phyloP scores from a whole-genome alignment of 2,113 vertebrate species.

The Paramormyrops kingsleyae region DNA sequence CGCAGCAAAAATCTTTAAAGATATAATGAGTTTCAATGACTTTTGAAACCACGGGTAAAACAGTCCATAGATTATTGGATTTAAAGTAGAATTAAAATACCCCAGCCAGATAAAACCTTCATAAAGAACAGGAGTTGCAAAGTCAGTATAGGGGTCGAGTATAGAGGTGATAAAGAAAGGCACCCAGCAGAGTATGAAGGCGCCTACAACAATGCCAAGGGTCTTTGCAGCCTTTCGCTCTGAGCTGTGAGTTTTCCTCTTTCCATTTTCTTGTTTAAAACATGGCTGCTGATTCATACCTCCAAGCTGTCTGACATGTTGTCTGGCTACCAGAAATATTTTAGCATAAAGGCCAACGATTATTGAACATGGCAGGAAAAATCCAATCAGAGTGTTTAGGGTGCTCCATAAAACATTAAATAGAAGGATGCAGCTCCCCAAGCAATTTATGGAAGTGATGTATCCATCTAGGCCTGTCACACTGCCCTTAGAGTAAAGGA shows the following conservation, averaged over 20 bases:
- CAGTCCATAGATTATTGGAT: too few relatives aligned
- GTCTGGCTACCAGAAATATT: not conserved
- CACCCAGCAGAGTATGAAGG: not conserved
- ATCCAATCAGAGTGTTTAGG: slow-evolving; percentile 26
- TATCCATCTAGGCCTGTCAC: slow-evolving; percentile 11
- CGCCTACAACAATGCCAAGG: slow-evolving; percentile 39
- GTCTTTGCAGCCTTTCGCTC: slow-evolving; percentile 47
- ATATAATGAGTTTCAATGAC: slow-evolving; percentile 35
- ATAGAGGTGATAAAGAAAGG: too few relatives aligned
- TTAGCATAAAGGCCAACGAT: slow-evolving; percentile 40
- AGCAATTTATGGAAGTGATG: too few relatives aligned
- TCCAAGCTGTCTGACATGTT: slow-evolving; percentile 30
- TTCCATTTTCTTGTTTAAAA: not conserved
- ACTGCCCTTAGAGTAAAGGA: slow-evolving; percentile 38
- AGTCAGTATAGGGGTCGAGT: too few relatives aligned
- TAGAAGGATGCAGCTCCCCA: too few relatives aligned
- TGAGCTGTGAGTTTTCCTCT: slow-evolving; percentile 20
- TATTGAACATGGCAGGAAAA: slow-evolving; percentile 33
- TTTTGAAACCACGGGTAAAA: slow-evolving; percentile 39
- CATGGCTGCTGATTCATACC: slow-evolving; percentile 6
- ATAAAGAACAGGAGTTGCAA: too few relatives aligned
- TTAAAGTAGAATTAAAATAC: too few relatives aligned
- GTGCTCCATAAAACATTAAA: slow-evolving; percentile 31
- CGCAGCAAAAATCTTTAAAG: slow-evolving; percentile 35
- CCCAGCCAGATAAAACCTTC: too few relatives aligned